Evolutionary conservation across 1,140 invertebrate species (phyloP), one percentile per base, ranked within the genome.

Genomic region (Tribolium madens): DNA sequence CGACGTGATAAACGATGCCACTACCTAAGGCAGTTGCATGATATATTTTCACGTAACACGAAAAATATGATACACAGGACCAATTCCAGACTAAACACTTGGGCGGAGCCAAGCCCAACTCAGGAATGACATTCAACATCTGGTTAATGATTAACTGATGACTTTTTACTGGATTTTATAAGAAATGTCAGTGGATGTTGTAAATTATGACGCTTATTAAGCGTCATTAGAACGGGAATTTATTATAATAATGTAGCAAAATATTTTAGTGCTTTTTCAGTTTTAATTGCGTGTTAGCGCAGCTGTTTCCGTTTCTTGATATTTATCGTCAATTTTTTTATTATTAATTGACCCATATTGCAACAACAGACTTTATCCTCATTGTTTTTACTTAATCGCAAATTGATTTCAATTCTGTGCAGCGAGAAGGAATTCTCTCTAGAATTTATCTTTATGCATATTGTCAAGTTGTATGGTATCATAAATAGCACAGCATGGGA

Each of bases 1-100:
- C 26, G 21, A 64, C 57, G 57, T 64, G 57, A 64, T 64, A 64
- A 64, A 64, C 57, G 57, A 64, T 64, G 57, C 18, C 10, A 33
- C 21, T 64, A 64, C 57, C 57, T 64, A 64, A 64, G 57, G 57
- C 57, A 64, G 57, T 64, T 64, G 57, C 26, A 64, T 64, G 57
- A 64, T 64, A 64, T 64, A 64, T 64, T 64, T 64, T 33, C 26
- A 64, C 57, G 0, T 64, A 64, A 64, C 57, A 33, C 26, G 57
- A 64, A 64, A 64, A 64, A 64, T 64, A 64, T 64, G 57, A 64
- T 64, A 64, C 57, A 64, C 9, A 64, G 26, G 14, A 31, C 57
- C 57, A 64, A 64, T 64, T 64, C 57, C 57, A 64, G 57, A 33
- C 26, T 64, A 64, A 64, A 64, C 57, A 64, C 57, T 13, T 33